Conservation (phyloP, 2,797 vertebrate species). For the Odontamblyopus rebecca region DNA sequence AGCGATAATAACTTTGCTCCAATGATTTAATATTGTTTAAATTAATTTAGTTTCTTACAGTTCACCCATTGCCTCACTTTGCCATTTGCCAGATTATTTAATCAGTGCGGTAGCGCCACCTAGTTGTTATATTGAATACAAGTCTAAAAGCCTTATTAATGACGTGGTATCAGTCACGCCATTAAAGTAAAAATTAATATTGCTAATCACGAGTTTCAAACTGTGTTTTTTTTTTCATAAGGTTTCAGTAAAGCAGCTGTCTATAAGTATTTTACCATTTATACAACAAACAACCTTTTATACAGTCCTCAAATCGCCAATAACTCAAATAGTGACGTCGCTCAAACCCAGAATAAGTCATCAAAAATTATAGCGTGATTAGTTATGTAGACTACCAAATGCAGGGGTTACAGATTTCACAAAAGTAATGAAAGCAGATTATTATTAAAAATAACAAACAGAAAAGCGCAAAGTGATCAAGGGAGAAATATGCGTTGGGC, state of each 20-base stretch:
- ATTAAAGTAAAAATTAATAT: background rate
- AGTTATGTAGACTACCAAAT: no score
- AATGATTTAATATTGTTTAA: background rate
- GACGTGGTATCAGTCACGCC: background rate
- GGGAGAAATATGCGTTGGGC: no score
- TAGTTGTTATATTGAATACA: conserved; percentile 28
- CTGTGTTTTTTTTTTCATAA: no score
- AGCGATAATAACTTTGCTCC: background rate
- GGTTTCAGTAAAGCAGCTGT: no score
- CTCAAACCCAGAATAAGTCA: no score
- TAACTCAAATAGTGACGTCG: no score
- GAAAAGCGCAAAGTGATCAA: background rate
- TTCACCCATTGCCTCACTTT: background rate
- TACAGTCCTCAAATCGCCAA: no score
- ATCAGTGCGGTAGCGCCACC: conserved; percentile 49
- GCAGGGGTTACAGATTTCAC: no score
- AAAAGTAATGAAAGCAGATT: background rate
- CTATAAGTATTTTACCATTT: no score
- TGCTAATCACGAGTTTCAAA: no score
- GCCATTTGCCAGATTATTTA: background rate
- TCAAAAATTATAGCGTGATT: no score
- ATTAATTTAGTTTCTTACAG: background rate
- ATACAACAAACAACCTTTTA: no score
- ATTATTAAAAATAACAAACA: background rate
- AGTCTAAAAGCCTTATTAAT: background rate